These are phyloP conservation scores for Chloropsis hardwickii DNA, from an alignment of 2,113 vertebrate species.

Conservation along the genomic window DNA sequence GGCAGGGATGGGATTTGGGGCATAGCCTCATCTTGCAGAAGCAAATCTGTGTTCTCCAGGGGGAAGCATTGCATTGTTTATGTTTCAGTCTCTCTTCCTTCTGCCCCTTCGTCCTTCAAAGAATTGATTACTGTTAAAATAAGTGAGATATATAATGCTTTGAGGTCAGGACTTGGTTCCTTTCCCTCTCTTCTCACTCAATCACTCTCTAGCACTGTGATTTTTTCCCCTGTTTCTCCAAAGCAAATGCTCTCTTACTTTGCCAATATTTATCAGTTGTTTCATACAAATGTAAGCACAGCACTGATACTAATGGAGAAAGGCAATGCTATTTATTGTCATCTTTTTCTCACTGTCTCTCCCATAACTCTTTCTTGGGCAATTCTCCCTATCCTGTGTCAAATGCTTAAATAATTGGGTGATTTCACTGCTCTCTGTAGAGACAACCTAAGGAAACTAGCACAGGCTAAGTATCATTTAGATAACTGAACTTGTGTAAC, in stretches of 20 bases:
- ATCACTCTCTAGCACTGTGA: neutral
- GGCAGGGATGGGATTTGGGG: neutral
- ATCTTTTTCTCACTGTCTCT: neutral
- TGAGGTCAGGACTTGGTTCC: constrained; percentile 65
- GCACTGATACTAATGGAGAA: neutral
- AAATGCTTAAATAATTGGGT: neutral
- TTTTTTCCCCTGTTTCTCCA: neutral
- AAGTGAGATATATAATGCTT: constrained; percentile 68
- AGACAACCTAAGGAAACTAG: neutral
- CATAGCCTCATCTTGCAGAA: neutral
- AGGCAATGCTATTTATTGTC: neutral
- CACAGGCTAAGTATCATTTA: neutral
- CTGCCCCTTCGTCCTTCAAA: constrained; percentile 71
- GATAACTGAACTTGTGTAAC: neutral
- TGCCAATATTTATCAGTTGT: neutral
- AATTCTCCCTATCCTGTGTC: neutral
- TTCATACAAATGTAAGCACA: neutral
- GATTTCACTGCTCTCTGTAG: neutral
- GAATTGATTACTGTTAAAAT: constrained; percentile 79
- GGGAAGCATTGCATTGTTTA: neutral
- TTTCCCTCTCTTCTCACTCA: constrained; percentile 7
- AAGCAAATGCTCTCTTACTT: neutral
- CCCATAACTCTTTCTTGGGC: neutral
- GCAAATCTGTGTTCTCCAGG: neutral
- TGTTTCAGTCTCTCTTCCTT: neutral